phyloP scores from a whole-genome alignment of 2,888 invertebrate genomes.

The Halictus quadricinctus region DNA sequence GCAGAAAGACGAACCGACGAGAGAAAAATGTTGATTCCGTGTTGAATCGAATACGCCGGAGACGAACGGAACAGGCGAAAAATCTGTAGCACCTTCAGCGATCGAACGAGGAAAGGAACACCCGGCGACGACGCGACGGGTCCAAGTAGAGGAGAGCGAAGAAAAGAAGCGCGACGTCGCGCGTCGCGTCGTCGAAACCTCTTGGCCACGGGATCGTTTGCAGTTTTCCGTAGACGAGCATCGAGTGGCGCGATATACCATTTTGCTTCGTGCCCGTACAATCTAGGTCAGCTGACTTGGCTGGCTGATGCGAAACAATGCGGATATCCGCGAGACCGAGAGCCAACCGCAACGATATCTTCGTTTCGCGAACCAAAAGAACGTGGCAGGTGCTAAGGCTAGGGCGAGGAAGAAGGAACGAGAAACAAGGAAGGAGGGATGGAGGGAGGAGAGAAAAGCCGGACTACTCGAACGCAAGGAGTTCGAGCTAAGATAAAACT shows the following conservation, averaged over 20 bases:
- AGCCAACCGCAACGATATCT: slow-evolving; percentile 56
- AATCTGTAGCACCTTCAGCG: not conserved
- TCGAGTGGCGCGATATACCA: slow-evolving; percentile 69
- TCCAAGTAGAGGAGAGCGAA: not conserved
- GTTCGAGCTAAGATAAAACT: slow-evolving; percentile 37
- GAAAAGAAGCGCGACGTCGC: slow-evolving; percentile 1
- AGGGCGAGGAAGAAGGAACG: not conserved
- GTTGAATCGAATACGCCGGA: not conserved
- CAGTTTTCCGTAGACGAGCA: slow-evolving; percentile 68
- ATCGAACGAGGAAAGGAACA: not conserved
- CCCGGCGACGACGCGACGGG: not conserved
- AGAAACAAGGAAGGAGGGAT: not conserved
- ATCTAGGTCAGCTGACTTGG: slow-evolving; percentile 78
- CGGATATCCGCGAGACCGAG: slow-evolving; percentile 71
- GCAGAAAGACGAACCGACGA: not conserved
- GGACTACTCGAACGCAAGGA: slow-evolving; percentile 35
- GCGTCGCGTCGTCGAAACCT: slow-evolving; percentile 24
- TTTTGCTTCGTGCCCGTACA: slow-evolving; percentile 53
- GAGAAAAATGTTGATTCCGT: not conserved
- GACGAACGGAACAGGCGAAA: not conserved
- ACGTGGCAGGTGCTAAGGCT: not conserved
- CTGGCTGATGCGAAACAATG: slow-evolving; percentile 76
- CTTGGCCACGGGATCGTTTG: slow-evolving; percentile 48
- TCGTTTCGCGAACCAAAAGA: slow-evolving; percentile 16
- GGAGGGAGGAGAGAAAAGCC: slow-evolving; percentile 3